Evolutionary conservation across 2,113 vertebrate genomes (phyloP).

Genomic region (Centropus unirufus): DNA sequence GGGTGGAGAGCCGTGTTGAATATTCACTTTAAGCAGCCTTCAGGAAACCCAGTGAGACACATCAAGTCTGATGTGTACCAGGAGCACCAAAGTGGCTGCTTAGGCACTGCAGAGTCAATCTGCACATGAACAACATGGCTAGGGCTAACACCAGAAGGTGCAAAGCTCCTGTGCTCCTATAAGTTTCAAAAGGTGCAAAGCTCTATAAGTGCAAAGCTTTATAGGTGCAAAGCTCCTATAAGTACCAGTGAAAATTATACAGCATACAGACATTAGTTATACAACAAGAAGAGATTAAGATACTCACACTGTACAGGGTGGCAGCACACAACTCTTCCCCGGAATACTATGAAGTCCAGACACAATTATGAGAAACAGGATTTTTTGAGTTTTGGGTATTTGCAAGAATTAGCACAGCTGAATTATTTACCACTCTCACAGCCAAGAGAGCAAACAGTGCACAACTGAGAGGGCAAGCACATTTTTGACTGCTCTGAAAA

Average conservation of each 20-base stretch:
- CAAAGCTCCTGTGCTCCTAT: no score
- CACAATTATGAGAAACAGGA: not conserved
- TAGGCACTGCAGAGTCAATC: not conserved
- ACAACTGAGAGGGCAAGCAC: not conserved
- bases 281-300: not conserved
- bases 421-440: not conserved
- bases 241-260: not conserved
- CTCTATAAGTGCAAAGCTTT: no score
- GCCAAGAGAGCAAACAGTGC: not conserved
- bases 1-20: not conserved
- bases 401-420: not conserved
- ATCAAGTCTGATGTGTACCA: not conserved
- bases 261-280: not conserved
- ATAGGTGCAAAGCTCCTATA: no score
- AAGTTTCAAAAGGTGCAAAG: no score
- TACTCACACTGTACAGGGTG: not conserved
- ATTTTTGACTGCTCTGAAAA: conserved; percentile 2
- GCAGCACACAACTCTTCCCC: not conserved
- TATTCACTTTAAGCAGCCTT: not conserved
- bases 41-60: not conserved
- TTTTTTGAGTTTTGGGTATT: not conserved
- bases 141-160: not conserved
- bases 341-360: not conserved
- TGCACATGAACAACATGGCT: not conserved
- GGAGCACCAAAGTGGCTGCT: not conserved